Percentiles rank a stretch among this genome's conserved stretches.
Evolutionary conservation across 1,140 invertebrate species (phyloP).

Genomic region (Orussus abietinus): DNA sequence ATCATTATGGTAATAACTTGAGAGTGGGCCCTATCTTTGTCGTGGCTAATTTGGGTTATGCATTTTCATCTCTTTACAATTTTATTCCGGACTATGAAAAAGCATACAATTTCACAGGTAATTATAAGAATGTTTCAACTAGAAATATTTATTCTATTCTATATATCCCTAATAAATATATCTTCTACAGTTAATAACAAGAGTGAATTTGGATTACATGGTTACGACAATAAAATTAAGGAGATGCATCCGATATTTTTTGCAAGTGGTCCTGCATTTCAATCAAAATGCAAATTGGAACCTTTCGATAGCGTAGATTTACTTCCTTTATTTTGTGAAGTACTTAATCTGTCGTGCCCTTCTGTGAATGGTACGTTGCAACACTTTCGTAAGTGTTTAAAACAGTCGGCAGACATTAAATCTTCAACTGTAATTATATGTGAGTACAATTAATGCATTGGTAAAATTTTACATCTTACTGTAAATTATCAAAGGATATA

Average conservation of each 20-base stretch:
- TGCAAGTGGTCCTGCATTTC: constrained; percentile 64
- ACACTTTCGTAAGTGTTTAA: constrained; percentile 36
- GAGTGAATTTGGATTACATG: constrained; percentile 63
- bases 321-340: constrained; percentile 63
- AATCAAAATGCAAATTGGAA: constrained; percentile 48
- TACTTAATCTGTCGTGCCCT: constrained; percentile 54
- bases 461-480: too few species aligned
- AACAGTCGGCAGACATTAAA: too few species aligned
- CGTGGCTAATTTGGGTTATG: constrained; percentile 58
- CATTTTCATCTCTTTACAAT: constrained; percentile 55
- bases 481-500: too few species aligned
- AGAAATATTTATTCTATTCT: constrained; percentile 8
- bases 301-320: constrained; percentile 65
- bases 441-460: too few species aligned
- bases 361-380: constrained; percentile 52
- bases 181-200: constrained; percentile 46
- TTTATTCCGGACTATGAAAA: constrained; percentile 46
- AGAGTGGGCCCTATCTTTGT: constrained; percentile 60
- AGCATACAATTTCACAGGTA: constrained; percentile 53
- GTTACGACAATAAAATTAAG: constrained; percentile 59
- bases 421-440: too few species aligned
- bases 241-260: constrained; percentile 69
- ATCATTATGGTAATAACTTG: constrained; percentile 59
- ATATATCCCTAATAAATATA: constrained; percentile 11
- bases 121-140: constrained; percentile 7